Conservation (phyloP, 2,797 vertebrate species). For the Danio kyathit region DNA sequence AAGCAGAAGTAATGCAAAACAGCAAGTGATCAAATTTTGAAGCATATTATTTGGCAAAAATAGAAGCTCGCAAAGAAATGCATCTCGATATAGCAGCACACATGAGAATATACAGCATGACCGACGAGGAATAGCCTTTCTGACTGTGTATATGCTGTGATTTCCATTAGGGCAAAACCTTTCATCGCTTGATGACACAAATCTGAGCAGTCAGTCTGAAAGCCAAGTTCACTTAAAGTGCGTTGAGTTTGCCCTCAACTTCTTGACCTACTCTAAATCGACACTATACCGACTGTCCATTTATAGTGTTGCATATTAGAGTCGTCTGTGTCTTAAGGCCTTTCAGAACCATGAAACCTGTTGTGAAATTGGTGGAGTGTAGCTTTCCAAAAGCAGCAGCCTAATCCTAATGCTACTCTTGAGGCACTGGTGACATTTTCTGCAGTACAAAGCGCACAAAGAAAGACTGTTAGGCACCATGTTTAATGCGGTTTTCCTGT, state of each 20-base stretch:
- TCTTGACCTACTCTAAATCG: constrained; percentile 2
- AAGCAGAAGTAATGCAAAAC: neutral
- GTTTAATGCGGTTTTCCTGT: neutral
- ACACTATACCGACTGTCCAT: neutral
- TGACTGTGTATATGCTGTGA: constrained; percentile 6
- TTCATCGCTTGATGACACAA: constrained; percentile 14
- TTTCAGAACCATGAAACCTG: constrained; percentile 14
- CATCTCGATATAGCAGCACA: neutral
- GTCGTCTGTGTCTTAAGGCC: neutral
- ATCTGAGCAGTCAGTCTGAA: constrained; percentile 17
- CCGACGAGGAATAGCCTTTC: constrained; percentile 6
- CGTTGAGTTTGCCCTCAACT: constrained; percentile 13
- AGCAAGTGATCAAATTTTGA: constrained; percentile 14
- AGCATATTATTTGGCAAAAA: constrained; percentile 30
- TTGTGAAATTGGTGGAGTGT: constrained; percentile 7
- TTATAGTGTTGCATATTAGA: neutral
- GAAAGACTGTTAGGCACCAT: constrained; percentile 6
- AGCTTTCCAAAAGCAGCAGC: neutral
- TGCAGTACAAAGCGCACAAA: constrained; percentile 9
- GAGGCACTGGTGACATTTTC: constrained; percentile 14
- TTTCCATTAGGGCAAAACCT: constrained; percentile 36
- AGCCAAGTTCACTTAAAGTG: constrained; percentile 26
- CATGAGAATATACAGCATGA: neutral
- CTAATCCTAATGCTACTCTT: neutral
- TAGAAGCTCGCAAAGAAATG: constrained; percentile 11